Base-by-base conservation (phyloP, 2,888 invertebrate genomes). In the Dicyrtomina minuta region DNA sequence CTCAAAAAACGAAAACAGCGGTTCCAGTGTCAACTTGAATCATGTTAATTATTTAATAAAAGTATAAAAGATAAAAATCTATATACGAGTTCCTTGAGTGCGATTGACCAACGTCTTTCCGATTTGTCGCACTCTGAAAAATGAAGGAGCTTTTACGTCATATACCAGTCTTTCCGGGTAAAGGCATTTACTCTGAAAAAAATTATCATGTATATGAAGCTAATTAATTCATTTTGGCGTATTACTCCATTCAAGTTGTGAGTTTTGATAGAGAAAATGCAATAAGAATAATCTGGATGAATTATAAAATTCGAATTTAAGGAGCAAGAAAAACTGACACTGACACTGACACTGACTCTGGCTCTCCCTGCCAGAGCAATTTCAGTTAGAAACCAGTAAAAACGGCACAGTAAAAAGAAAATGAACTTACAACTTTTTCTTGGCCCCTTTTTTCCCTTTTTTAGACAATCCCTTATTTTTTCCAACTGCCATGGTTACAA, bases 141-240 rank as follows among this genome's bases (percentile, higher is more conserved):
- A 96, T 71, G 93, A 93, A 77, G 98, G 98, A 71, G 97, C 97
- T 83, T 97, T 97, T 74, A 99, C 93, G 91, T 98, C 97, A 82
- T n/a, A n/a, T 99, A 99, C 99, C 99, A 99, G 84, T 99, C 99
- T 84, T 99, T 99, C 78, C 98, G 91, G 79, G 97, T 96, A 87
- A 99, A 99, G 15, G 99, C 99, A 84, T 99, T 99, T 60, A 99
- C 90, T 79, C 93, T 93, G 84, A 17, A 81, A 79, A 56, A 58
- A 77, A 82, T n/a, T n/a, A 83, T 74, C 61, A n/a, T 8, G 17
- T 15, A 59, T 68, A 71, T n/a, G n/a, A 72, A 2, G 24, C 5
- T 27, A 56, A 26, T 41, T 15, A 20, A 27, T 55, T n/a, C n/a
- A n/a, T n/a, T n/a, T n/a, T n/a, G n/a, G n/a, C 58, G 26, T 10